Evolutionary conservation across 1,140 invertebrate species (phyloP).

Genomic region (Trypoxylus dichotomus): DNA sequence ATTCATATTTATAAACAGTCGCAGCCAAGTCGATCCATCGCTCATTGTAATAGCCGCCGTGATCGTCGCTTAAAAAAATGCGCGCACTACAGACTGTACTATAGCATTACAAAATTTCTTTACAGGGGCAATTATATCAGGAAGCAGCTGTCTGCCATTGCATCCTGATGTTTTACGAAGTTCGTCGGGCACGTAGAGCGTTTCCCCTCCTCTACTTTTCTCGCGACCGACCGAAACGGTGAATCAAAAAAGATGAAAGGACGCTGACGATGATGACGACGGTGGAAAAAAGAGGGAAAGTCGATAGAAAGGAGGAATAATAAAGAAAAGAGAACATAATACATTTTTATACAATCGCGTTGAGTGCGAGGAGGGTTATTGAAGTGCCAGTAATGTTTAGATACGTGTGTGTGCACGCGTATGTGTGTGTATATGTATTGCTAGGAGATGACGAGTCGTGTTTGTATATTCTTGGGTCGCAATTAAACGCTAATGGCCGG

Average conservation of each 20-base stretch:
- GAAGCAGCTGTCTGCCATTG: not conserved
- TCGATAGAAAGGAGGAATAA: not conserved
- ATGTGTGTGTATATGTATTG: not conserved
- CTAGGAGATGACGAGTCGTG: not conserved
- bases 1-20: too few species aligned
- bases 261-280: too few species aligned
- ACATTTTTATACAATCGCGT: constrained; percentile 8
- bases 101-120: not conserved
- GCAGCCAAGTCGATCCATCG: too few species aligned
- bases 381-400: not conserved
- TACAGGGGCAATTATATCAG: constrained; percentile 2
- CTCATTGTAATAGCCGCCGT: not conserved
- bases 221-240: not conserved
- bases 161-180: not conserved
- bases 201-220: not conserved
- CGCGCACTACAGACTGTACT: not conserved
- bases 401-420: not conserved
- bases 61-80: not conserved
- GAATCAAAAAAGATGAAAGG: not conserved
- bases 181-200: not conserved
- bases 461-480: not conserved
- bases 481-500: constrained; percentile 7
- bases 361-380: not conserved
- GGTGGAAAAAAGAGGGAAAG: not conserved
- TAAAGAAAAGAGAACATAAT: not conserved